Evolutionary conservation across 2,113 vertebrate species (phyloP).

Genomic region (Hippopotamus amphibius): DNA sequence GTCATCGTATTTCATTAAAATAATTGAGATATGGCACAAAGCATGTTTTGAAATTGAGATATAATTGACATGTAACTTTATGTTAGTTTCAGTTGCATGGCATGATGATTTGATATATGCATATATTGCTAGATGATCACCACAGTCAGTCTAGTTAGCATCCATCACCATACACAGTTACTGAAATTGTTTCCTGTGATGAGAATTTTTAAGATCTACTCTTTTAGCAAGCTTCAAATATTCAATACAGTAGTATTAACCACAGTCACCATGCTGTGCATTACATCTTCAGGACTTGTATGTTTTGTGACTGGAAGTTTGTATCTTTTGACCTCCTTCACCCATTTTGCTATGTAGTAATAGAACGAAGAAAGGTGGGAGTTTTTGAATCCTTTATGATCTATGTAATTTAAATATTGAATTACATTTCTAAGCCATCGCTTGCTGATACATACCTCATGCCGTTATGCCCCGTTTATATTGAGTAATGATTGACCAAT

Average conservation of each 20-base stretch:
- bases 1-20: background rate
- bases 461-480: background rate
- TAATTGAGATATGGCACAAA: background rate
- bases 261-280: too few species aligned
- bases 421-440: background rate
- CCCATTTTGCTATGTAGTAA: background rate
- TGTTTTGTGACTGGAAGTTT: background rate
- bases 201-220: background rate
- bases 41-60: background rate
- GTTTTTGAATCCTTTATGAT: background rate
- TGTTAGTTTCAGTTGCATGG: too few species aligned
- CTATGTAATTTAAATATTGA: background rate
- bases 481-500: background rate
- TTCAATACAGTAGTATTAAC: background rate
- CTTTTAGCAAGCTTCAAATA: background rate
- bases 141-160: background rate
- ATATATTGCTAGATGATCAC: background rate
- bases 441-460: background rate
- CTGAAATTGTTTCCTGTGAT: background rate
- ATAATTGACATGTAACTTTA: background rate
- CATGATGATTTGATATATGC: background rate
- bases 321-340: background rate
- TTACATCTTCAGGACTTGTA: background rate
- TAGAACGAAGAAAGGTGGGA: background rate
- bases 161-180: background rate